Base-by-base conservation (phyloP, 2,797 vertebrate genomes). In the Melanotaenia boesemani region DNA sequence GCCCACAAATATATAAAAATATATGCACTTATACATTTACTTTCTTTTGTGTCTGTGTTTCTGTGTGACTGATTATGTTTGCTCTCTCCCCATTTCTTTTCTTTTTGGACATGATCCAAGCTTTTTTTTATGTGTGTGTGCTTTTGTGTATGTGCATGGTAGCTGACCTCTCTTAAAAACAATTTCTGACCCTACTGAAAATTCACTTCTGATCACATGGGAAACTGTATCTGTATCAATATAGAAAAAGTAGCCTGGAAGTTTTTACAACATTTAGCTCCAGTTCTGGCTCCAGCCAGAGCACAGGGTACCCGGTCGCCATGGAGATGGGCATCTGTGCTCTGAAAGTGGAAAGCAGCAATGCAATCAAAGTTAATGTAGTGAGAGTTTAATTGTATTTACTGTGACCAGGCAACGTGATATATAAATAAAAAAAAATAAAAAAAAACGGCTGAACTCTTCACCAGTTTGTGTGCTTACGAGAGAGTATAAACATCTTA, bases 201-300 rank as follows among this genome's bases (percentile, higher is more conserved):
- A 85, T 70, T 60, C 71, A 76, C 77, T 65, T 81, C 80, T 78
- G 78, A 80, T 79, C 85, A 77, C 84, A 88, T 81, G 81, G 84
- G 89, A 93, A 92, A 91, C 86, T 84, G 83, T 91, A 89, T 7
- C 5, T 32, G 32, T 81, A 89, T 93, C 89, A 91, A 70, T 69
- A 79, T 83, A 71, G 72, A 82, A 81, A 81, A 75, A 85, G 63
- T 58, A 52, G 65, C 26, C 65, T 83, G 82, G 85, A 84, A 63
- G 85, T 76, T 81, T 89, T 86, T 61, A 88, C 71, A 74, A 78
- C 80, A 41, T 67, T 80, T 71, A 55, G 39, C 41, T 18, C 15
- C 41, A 44, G 41, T 44, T 44, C 41, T 44, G 41, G 41, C 41
- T 44, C 41, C 76, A 74, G 70, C 74, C 34, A 48, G 44, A 79